These are phyloP conservation scores for Spilosoma lubricipeda DNA, from an alignment of 2,888 invertebrate genomes.

Conservation along the genomic window DNA sequence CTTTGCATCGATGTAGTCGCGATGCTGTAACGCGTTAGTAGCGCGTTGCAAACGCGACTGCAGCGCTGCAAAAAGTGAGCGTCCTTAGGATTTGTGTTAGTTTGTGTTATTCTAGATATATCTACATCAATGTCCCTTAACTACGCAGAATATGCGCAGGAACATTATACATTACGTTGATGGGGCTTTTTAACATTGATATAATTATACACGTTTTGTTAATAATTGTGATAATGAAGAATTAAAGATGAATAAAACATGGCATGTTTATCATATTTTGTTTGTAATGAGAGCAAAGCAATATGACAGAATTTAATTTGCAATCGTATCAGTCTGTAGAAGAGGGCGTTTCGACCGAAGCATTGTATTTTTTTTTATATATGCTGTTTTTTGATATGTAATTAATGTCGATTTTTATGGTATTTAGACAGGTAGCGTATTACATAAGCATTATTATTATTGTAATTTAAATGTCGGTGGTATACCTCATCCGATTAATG, in stretches of 20 bases:
- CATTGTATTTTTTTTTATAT: slow-evolving; percentile 19
- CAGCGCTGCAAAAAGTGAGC: too few relatives aligned
- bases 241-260: not conserved
- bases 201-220: slow-evolving; percentile 13
- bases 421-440: slow-evolving; percentile 36
- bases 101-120: not conserved
- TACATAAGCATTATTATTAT: slow-evolving; percentile 32
- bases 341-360: slow-evolving; percentile 19
- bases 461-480: slow-evolving; percentile 28
- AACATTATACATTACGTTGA: not conserved
- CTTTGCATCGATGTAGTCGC: too few relatives aligned
- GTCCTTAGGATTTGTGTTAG: not conserved
- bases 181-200: not conserved
- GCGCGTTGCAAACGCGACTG: too few relatives aligned
- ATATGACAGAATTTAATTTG: slow-evolving; percentile 16
- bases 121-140: not conserved
- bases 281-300: not conserved
- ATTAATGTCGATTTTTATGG: slow-evolving; percentile 27
- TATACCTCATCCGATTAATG: slow-evolving; percentile 35
- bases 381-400: slow-evolving; percentile 25
- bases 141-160: not conserved
- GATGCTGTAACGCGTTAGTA: too few relatives aligned
- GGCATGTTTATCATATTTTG: slow-evolving; percentile 6
- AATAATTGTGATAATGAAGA: slow-evolving; percentile 16
- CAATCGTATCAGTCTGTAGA: slow-evolving; percentile 26